A percentile compares a stretch with the other conserved stretches of the same genome.
These are phyloP conservation scores for Tragelaphus scriptus DNA, from an alignment of 2,113 vertebrate species.

Conservation along the genomic window DNA sequence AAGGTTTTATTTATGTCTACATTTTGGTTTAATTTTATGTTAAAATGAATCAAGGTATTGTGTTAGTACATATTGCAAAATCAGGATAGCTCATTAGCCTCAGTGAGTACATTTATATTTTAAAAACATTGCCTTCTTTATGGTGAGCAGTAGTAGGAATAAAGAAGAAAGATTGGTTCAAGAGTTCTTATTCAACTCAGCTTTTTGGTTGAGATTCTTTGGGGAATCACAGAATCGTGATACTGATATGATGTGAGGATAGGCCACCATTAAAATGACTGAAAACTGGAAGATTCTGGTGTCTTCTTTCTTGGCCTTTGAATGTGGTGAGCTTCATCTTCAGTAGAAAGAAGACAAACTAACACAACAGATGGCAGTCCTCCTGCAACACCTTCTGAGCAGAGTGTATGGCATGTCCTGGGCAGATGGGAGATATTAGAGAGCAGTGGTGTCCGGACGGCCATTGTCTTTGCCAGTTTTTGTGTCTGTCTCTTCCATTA, in stretches of 20 bases:
- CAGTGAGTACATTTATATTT: not conserved
- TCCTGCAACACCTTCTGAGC: not conserved
- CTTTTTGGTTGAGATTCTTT: not conserved
- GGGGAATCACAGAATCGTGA: not conserved
- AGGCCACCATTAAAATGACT: not conserved
- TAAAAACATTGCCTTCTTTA: not conserved
- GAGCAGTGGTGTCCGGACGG: no score
- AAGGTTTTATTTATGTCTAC: not conserved
- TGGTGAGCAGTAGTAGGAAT: not conserved
- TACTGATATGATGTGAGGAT: not conserved
- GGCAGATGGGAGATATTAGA: not conserved
- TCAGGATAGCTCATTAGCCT: not conserved
- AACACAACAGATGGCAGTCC: not conserved
- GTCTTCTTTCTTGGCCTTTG: not conserved
- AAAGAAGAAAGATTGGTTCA: not conserved
- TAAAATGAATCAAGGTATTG: not conserved
- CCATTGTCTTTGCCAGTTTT: not conserved
- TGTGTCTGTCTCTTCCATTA: not conserved
- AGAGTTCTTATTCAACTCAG: not conserved
- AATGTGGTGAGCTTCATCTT: not conserved
- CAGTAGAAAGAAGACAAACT: not conserved
- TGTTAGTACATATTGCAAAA: not conserved
- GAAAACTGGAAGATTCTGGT: not conserved
- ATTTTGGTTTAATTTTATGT: not conserved
- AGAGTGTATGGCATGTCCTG: not conserved